These are phyloP conservation scores for Gymnorhina tibicen DNA, from an alignment of 2,113 vertebrate species.

Conservation along the genomic window DNA sequence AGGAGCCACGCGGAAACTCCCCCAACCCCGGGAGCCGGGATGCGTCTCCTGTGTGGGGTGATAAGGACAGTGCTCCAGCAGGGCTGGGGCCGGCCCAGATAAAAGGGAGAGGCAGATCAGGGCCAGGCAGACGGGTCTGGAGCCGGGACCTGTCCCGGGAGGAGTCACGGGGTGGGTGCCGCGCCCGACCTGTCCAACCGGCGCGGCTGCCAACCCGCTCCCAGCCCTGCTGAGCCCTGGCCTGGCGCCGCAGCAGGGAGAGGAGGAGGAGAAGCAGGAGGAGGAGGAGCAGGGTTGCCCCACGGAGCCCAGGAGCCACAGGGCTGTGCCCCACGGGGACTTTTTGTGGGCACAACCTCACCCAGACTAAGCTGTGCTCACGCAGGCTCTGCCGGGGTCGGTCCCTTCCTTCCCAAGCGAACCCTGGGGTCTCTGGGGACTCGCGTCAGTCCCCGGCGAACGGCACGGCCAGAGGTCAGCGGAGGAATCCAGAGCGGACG, in stretches of 20 bases:
- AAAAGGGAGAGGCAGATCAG: neutral
- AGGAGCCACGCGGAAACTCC: neutral
- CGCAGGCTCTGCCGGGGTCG: fast-evolving
- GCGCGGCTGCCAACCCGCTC: neutral
- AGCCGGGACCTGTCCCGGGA: neutral
- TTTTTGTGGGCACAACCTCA: fast-evolving
- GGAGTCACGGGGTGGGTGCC: neutral
- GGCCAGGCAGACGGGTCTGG: neutral
- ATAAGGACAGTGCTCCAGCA: neutral
- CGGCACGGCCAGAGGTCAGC: neutral
- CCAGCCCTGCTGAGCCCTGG: neutral
- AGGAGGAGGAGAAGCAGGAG: too few species aligned
- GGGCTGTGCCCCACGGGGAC: neutral
- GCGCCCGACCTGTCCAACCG: conserved; percentile 40
- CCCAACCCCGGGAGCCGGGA: neutral
- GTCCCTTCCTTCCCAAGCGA: neutral
- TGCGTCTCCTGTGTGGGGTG: fast-evolving
- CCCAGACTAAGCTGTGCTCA: fast-evolving
- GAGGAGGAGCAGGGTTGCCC: neutral
- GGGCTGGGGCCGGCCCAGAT: neutral
- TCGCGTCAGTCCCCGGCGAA: fast-evolving
- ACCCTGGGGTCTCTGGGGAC: fast-evolving
- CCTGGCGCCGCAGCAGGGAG: neutral
- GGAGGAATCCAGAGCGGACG: neutral
- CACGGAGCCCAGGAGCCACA: fast-evolving